A percentile compares a stretch with the other conserved stretches of the same genome.
These are phyloP conservation scores for Galagoides demidoff DNA, from an alignment of 2,797 vertebrate genomes.

Conservation along the genomic window DNA sequence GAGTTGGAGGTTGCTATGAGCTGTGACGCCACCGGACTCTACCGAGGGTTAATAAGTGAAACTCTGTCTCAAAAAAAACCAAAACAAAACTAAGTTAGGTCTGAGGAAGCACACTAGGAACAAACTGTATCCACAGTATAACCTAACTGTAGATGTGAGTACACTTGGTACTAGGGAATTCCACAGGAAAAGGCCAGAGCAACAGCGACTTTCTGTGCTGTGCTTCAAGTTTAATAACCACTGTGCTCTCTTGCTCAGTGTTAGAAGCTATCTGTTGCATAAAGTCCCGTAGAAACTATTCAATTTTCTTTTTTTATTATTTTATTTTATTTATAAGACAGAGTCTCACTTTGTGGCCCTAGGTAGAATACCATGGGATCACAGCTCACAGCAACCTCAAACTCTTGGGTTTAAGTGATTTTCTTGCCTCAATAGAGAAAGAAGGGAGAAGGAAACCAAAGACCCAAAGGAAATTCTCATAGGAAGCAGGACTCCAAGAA, in stretches of 20 bases:
- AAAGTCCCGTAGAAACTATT: not conserved
- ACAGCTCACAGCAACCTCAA: too few species aligned
- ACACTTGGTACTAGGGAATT: not conserved
- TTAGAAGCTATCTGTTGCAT: not conserved
- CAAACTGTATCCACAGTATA: not conserved
- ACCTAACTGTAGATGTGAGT: not conserved
- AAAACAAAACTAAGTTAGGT: not conserved
- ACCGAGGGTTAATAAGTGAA: too few species aligned
- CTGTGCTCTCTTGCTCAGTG: not conserved
- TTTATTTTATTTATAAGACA: too few species aligned
- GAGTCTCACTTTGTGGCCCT: too few species aligned
- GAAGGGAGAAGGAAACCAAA: not conserved
- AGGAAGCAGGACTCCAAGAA: conserved; percentile 51
- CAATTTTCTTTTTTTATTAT: not conserved
- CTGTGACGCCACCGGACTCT: too few species aligned
- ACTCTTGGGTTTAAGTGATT: too few species aligned
- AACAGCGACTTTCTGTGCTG: not conserved
- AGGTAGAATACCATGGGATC: too few species aligned
- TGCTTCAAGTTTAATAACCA: not conserved
- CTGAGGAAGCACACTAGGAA: not conserved
- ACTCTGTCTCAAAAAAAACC: too few species aligned
- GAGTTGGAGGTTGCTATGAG: too few species aligned
- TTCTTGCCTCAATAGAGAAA: not conserved
- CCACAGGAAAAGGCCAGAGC: not conserved
- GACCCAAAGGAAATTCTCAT: conserved; percentile 44